phyloP scores from a whole-genome alignment of 1,140 invertebrate genomes.

The Penaeus indicus region DNA sequence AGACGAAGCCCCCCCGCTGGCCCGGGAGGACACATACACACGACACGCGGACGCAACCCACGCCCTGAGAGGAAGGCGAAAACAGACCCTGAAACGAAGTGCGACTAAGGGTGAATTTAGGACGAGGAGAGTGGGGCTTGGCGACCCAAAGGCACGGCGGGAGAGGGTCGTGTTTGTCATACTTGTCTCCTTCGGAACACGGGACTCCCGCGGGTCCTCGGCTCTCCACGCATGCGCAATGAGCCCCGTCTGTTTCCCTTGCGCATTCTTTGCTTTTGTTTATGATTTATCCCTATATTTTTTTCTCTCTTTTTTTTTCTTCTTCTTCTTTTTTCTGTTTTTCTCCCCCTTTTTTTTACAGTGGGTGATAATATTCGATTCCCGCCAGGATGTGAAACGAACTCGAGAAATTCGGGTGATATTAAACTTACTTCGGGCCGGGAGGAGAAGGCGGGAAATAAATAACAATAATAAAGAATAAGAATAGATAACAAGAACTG shows the following conservation, averaged over 20 bases:
- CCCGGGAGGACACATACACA: no score
- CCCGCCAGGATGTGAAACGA: no score
- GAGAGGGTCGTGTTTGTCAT: conserved; percentile 37
- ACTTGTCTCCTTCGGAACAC: conserved; percentile 33
- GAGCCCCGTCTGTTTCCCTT: conserved; percentile 2
- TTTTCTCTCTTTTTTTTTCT: no score
- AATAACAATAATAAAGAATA: no score
- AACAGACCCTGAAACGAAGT: background rate
- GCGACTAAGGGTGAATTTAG: background rate
- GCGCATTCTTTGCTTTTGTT: conserved; percentile 33
- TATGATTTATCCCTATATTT: background rate
- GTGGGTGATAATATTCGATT: no score
- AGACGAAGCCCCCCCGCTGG: conserved; percentile 27
- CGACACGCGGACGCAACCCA: background rate
- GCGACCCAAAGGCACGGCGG: background rate
- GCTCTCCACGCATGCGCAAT: conserved; percentile 39
- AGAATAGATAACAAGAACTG: no score
- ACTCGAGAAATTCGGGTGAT: no score
- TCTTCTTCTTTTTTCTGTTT: background rate
- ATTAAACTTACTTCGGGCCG: no score
- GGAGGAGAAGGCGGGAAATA: no score
- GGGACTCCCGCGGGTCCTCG: conserved; percentile 15
- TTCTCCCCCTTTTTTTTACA: background rate
- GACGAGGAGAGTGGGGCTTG: background rate
- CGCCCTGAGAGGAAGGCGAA: background rate